Evolutionary conservation across 2,797 vertebrate genomes (phyloP).

Genomic region (Gouania willdenowi): DNA sequence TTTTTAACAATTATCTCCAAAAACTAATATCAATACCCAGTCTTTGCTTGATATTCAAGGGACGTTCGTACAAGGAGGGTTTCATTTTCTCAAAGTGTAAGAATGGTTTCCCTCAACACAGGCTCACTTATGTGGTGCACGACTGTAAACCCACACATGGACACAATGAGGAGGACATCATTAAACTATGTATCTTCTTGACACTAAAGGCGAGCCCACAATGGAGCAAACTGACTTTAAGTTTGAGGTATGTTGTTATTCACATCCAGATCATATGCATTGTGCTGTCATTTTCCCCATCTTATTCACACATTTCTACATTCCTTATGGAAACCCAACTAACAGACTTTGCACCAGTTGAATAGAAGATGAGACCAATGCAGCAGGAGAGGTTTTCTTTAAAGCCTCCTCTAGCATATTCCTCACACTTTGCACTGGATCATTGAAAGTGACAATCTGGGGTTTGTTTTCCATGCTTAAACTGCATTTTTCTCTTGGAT

Average conservation of each 20-base stretch:
- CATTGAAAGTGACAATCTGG: slow-evolving; percentile 28
- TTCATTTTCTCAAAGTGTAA: slow-evolving; percentile 25
- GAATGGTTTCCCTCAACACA: slow-evolving; percentile 5
- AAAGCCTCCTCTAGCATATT: slow-evolving; percentile 32
- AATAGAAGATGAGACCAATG: slow-evolving; percentile 42
- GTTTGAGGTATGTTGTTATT: slow-evolving; percentile 19
- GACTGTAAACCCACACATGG: slow-evolving; percentile 34
- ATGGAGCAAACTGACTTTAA: slow-evolving; percentile 49
- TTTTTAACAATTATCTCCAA: not conserved
- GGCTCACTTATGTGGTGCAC: slow-evolving; percentile 20
- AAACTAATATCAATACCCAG: slow-evolving; percentile 3
- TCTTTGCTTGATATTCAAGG: slow-evolving; percentile 11
- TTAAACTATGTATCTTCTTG: slow-evolving; percentile 59
- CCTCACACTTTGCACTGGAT: slow-evolving; percentile 40
- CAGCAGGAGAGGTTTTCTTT: slow-evolving; percentile 28
- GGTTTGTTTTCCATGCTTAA: no score
- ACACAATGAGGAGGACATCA: slow-evolving; percentile 49
- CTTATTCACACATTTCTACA: slow-evolving; percentile 14
- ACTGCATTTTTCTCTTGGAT: no score
- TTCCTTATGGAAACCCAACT: slow-evolving; percentile 29
- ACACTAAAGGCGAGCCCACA: slow-evolving; percentile 49
- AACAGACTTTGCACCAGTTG: slow-evolving; percentile 48
- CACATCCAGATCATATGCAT: slow-evolving; percentile 23
- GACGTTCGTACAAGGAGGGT: slow-evolving; percentile 13
- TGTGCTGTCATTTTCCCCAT: slow-evolving; percentile 1